Percentiles rank a stretch among this genome's conserved stretches.
Evolutionary conservation across 2,888 invertebrate genomes (phyloP).

Genomic region (Cerastis rubricosa): DNA sequence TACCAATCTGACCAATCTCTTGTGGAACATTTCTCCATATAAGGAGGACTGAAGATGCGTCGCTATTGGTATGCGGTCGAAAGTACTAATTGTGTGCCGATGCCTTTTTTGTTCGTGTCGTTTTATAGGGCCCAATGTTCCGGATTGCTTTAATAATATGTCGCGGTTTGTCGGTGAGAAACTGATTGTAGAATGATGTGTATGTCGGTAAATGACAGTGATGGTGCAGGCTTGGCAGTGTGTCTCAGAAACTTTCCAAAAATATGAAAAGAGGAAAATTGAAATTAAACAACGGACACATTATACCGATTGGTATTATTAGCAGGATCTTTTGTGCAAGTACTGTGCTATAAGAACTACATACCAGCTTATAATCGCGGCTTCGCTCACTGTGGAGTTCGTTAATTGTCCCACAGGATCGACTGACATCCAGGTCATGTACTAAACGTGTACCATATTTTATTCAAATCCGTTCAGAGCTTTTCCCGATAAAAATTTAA

Average conservation of each 20-base stretch:
- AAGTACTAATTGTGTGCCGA: conserved; percentile 86
- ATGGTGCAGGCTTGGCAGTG: neutral
- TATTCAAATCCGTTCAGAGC: no score
- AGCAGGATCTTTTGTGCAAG: neutral
- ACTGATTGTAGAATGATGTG: neutral
- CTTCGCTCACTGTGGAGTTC: neutral
- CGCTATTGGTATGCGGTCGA: conserved; percentile 85
- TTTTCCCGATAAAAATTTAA: no score
- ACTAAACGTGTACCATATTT: neutral
- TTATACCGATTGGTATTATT: neutral
- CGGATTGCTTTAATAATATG: conserved; percentile 63
- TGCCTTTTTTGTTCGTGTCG: conserved; percentile 64
- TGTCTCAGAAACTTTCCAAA: neutral
- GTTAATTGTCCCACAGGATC: neutral
- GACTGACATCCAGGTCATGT: neutral
- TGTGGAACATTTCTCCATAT: conserved; percentile 62
- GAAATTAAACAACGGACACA: neutral
- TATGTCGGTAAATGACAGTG: neutral
- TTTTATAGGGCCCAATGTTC: conserved; percentile 63
- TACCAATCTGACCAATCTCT: conserved; percentile 63
- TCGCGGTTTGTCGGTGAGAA: conserved; percentile 31
- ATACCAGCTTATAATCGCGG: neutral
- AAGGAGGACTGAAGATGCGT: conserved; percentile 83
- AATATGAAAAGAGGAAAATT: no score
- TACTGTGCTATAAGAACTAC: neutral